A percentile compares a stretch with the other conserved stretches of the same genome.
phyloP scores from a whole-genome alignment of 2,797 vertebrate genomes.

The Gymnothorax javanicus region DNA sequence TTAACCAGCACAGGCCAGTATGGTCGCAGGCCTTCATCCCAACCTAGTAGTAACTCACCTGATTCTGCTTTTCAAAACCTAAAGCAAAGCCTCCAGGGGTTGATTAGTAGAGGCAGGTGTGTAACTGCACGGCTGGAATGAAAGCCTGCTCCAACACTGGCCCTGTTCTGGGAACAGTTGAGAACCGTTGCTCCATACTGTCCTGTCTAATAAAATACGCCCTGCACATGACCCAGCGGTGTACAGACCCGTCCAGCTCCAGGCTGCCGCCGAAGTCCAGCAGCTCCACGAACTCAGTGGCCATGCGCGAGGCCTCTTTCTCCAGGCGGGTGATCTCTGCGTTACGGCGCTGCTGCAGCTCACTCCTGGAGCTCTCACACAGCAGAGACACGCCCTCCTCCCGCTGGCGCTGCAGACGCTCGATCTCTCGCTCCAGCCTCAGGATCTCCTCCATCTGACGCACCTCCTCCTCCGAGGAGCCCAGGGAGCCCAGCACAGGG shows the following conservation, averaged over 20 bases:
- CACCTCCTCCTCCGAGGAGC: constrained; percentile 69
- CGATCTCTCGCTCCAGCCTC: constrained; percentile 86
- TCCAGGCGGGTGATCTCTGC: constrained; percentile 87
- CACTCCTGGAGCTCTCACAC: constrained; percentile 80
- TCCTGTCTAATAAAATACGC: no score
- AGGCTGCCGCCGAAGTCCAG: constrained; percentile 80
- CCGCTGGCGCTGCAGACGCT: constrained; percentile 85
- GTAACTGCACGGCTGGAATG: no score
- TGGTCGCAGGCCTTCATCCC: no score
- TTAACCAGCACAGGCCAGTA: no score
- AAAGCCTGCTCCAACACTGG: no score
- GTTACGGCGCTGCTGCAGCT: constrained; percentile 82
- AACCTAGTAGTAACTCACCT: no score
- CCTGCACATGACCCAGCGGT: no score
- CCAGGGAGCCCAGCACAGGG: constrained; percentile 47
- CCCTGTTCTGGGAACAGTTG: no score
- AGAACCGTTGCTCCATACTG: no score
- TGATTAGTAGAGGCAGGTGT: no score
- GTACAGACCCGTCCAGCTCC: constrained; percentile 52
- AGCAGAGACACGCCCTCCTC: constrained; percentile 85
- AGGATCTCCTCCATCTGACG: constrained; percentile 91
- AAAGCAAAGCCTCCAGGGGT: no score
- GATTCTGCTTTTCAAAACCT: no score
- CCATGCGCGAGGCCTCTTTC: constrained; percentile 86
- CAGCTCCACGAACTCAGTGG: constrained; percentile 85